These are phyloP conservation scores for Rousettus leschenaultii DNA, from an alignment of 2,113 vertebrate genomes.

Conservation along the genomic window DNA sequence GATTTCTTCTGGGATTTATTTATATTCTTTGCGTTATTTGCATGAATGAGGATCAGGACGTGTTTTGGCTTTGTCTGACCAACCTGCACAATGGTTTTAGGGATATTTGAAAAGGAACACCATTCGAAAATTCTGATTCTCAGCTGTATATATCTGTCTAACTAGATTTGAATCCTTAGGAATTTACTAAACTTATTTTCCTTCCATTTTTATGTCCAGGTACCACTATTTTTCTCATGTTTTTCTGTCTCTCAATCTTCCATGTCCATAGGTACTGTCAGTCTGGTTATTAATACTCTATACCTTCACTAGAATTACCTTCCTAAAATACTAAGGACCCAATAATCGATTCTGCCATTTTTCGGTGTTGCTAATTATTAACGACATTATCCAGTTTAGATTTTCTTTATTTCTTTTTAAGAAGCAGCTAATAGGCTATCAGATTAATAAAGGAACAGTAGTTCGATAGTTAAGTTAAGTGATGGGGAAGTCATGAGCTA, in stretches of 20 bases:
- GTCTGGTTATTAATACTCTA: neutral
- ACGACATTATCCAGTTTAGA: neutral
- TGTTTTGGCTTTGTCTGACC: neutral
- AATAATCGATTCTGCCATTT: neutral
- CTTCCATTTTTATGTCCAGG: neutral
- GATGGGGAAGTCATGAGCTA: neutral
- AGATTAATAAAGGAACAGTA: neutral
- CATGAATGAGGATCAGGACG: neutral
- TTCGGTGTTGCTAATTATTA: neutral
- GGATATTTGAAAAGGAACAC: neutral
- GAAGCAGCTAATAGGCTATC: neutral
- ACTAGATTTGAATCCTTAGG: neutral
- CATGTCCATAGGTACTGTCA: neutral
- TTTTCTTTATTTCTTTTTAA: neutral
- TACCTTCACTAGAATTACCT: neutral
- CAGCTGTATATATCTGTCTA: neutral
- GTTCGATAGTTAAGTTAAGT: neutral
- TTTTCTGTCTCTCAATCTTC: neutral
- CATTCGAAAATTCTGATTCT: neutral
- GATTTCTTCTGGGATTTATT: neutral
- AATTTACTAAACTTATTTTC: neutral
- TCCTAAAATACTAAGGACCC: neutral
- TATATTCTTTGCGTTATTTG: neutral
- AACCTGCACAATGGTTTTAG: neutral
- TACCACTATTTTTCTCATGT: neutral